These are phyloP conservation scores for Himalopsyche phryganea DNA, from an alignment of 1,140 invertebrate genomes.

Conservation along the genomic window DNA sequence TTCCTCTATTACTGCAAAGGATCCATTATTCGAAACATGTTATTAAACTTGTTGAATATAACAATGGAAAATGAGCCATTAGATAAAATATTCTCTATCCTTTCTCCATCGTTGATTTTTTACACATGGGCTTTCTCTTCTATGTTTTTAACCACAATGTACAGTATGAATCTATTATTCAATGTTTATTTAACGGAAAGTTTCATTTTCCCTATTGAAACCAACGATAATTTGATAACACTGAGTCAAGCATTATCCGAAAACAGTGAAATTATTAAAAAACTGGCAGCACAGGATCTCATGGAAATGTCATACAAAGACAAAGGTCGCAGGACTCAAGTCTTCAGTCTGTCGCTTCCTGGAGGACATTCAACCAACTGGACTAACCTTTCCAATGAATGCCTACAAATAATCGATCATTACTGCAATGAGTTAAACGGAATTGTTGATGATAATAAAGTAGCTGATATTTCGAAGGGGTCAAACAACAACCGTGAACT, in stretches of 20 bases:
- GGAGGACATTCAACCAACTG: constrained; percentile 77
- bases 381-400: constrained; percentile 64
- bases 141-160: constrained; percentile 64
- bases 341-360: constrained; percentile 72
- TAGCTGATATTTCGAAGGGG: constrained; percentile 36
- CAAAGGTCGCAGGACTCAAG: constrained; percentile 50
- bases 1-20: constrained; percentile 59
- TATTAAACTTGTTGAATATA: constrained; percentile 48
- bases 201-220: constrained; percentile 57
- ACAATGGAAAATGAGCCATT: constrained; percentile 53
- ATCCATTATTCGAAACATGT: constrained; percentile 41
- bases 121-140: constrained; percentile 65
- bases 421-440: constrained; percentile 60
- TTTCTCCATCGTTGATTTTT: constrained; percentile 56
- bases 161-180: constrained; percentile 65
- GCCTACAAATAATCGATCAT: constrained; percentile 56
- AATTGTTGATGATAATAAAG: constrained; percentile 48
- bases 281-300: constrained; percentile 68
- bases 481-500: constrained; percentile 29
- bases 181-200: constrained; percentile 67
- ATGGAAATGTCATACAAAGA: constrained; percentile 59
- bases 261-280: constrained; percentile 63
- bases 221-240: constrained; percentile 38
- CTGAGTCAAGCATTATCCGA: constrained; percentile 56
- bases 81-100: constrained; percentile 51